Base-by-base conservation (phyloP, 2,797 vertebrate genomes). In the Silurus lanzhouensis region DNA sequence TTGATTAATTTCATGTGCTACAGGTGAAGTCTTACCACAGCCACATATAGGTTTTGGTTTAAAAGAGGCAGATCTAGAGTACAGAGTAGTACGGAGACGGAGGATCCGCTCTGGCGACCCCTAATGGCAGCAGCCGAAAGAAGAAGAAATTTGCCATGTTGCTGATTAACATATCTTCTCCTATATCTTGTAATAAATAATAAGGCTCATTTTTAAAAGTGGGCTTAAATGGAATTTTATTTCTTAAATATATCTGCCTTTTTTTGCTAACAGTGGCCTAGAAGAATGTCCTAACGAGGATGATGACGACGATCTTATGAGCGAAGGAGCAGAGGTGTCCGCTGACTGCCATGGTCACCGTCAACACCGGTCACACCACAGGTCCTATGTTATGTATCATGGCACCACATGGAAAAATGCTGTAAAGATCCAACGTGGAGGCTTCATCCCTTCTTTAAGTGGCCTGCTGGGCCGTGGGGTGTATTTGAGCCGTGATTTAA, bases 401-500 rank as follows among this genome's bases (percentile, higher is more conserved):
- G 79, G 79, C 14, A 90, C 87, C 14, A 85, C 86, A 3, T 81
- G 78, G 31, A 7, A 12, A 20, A 83, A 27, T 7, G 78, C 87
- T 25, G 6, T n/a, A 12, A 70, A 71, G 61, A 89, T 90, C 48
- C 17, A 8, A 38, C 0, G 1, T 1, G 2, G 58, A 5, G 87
- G 88, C 48, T 89, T 90, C 52, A 20, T 5, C 14, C 68, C 6
- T 1, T 89, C 88, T n/a, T 1, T 7, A 3, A 48, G n/a, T 25
- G 86, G 87, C 67, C 88, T 87, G 85, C 85, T 90, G 1, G 88
- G 88, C 1, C 60, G 6, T 2, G 89, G 89, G 1, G 85, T 90
- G 19, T 88, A 90, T 20, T 81, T 90, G 31, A 90, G 81, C 52
- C 66, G 76, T 0, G 83, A 81, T 80, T 44, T 67, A 20, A 0